These are phyloP conservation scores for Xylocopa sonorina DNA, from an alignment of 1,140 invertebrate species.

Conservation along the genomic window DNA sequence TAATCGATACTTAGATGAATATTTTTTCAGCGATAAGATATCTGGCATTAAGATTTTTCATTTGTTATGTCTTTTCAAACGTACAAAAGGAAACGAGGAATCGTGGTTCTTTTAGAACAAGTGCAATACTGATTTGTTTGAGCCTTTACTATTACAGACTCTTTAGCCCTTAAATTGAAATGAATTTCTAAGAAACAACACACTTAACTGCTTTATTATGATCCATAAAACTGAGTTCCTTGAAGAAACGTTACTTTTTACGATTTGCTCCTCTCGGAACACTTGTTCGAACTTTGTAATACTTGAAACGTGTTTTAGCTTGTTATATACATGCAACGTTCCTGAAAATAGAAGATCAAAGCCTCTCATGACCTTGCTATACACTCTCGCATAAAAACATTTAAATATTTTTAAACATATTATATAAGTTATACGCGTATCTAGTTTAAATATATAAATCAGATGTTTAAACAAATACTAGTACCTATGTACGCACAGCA, in stretches of 20 bases:
- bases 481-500: too few relatives aligned
- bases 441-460: too few relatives aligned
- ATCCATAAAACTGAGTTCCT: constrained; percentile 13
- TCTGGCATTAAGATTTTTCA: not conserved
- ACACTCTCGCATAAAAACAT: not conserved
- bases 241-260: not conserved
- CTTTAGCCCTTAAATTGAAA: not conserved
- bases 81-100: not conserved
- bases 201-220: not conserved
- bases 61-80: not conserved
- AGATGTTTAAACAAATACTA: too few relatives aligned
- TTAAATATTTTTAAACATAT: not conserved
- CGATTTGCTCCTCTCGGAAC: not conserved
- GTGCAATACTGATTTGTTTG: not conserved
- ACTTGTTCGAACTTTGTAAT: not conserved
- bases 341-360: not conserved
- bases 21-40: not conserved
- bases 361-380: not conserved
- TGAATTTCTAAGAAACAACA: not conserved
- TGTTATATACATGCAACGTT: not conserved
- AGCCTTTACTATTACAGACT: not conserved
- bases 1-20: not conserved
- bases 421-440: too few relatives aligned
- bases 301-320: not conserved
- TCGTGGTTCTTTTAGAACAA: not conserved